These are phyloP conservation scores for Ophion ventricosus DNA, from an alignment of 2,888 invertebrate species.

Conservation along the genomic window DNA sequence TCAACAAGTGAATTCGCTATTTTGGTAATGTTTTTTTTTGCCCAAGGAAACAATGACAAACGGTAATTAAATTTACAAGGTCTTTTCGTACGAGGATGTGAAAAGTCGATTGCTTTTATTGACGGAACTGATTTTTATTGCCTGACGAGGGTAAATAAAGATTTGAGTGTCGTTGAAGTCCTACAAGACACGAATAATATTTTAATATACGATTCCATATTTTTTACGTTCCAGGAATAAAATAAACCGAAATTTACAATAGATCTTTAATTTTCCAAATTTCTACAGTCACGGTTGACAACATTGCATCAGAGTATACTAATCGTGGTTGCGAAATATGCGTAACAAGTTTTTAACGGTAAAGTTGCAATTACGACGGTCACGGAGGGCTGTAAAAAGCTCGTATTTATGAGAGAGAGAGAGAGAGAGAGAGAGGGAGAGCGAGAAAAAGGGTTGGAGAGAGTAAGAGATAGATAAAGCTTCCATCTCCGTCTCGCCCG, in stretches of 20 bases:
- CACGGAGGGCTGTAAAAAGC: neutral
- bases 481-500: slow-evolving; percentile 32
- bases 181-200: neutral
- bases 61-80: too few species aligned
- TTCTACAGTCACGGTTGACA: neutral
- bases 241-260: neutral
- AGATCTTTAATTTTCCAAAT: neutral
- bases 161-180: neutral
- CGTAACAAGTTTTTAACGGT: slow-evolving; percentile 10
- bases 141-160: neutral
- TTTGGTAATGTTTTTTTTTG: too few species aligned
- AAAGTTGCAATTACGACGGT: slow-evolving; percentile 5
- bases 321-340: neutral
- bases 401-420: neutral
- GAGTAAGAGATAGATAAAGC: slow-evolving; percentile 7
- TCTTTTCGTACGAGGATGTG: too few species aligned
- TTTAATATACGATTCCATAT: neutral
- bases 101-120: neutral
- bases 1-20: too few species aligned
- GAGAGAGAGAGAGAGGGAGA: slow-evolving; percentile 9
- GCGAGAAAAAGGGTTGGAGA: neutral
- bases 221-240: neutral
- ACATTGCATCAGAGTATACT: neutral
- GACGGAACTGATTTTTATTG: neutral
- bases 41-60: too few species aligned